Evolutionary conservation across 2,888 invertebrate species (phyloP), one percentile per base, ranked within the genome.

Genomic region (Drosophila neoperkinsi): DNA sequence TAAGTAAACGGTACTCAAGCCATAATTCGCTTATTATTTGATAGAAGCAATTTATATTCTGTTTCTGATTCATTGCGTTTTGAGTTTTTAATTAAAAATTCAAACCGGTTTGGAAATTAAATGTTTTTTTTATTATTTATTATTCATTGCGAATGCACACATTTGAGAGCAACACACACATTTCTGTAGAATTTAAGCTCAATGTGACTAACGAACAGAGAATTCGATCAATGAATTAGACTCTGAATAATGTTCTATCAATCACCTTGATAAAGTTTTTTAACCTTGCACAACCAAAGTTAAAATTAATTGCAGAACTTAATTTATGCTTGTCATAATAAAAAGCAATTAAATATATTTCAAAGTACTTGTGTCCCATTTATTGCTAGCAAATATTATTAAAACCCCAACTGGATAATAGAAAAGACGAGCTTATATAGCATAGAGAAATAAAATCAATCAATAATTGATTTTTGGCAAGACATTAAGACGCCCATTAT

Each of bases 21-120:
- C 41, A 36, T 57, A 50, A 38, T 46, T 25, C 38, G 56, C 34
- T 52, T 49, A 38, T 56, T 30, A 56, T 52, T 51, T 58, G 25
- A 52, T 33, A 38, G 46, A 28, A 53, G 31, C 36, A 57, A 60
- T 30, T 52, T 28, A 53, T 38, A 46, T 69, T 59, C 41, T 41
- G 30, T 53, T 53, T 73, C 57, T 76, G 77, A 69, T 61, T 77
- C 70, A 78, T 69, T 61, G n/a, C 25, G 55, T 43, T 49, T 55
- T 57, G 5, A 34, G 55, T 13, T 9, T 77, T 67, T 36, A 70
- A 75, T 64, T 56, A 41, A 33, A 51, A 64, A 64, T 36, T 10
- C 9, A 58, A 74, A 78, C 60, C 52, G 43, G 74, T 69, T 73
- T 72, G 43, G 63, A 21, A 52, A 33, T 31, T 36, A 36, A 59